These are phyloP conservation scores for Epirrita christyi DNA, from an alignment of 2,888 invertebrate species.

Conservation along the genomic window DNA sequence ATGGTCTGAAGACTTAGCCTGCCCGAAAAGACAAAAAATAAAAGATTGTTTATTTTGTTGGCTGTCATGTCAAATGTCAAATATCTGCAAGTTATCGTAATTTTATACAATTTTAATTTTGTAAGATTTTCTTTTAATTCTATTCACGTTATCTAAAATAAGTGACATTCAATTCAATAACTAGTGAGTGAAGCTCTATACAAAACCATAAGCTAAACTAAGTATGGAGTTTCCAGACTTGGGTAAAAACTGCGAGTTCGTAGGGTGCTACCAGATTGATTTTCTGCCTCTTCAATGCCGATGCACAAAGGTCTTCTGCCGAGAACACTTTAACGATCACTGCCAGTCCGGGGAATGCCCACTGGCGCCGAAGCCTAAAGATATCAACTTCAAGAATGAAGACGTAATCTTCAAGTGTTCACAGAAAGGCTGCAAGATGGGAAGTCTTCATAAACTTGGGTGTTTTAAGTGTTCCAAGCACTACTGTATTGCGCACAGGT, in stretches of 20 bases:
- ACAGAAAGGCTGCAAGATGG: conserved; percentile 83
- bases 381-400: conserved; percentile 66
- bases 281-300: conserved; percentile 89
- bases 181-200: no score
- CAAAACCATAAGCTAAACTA: background rate
- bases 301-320: conserved; percentile 87
- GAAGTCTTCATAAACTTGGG: conserved; percentile 86
- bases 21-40: no score
- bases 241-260: conserved; percentile 87
- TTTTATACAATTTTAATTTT: no score
- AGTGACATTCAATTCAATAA: no score
- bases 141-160: no score
- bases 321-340: conserved; percentile 86
- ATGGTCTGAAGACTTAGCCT: no score
- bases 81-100: no score
- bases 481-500: conserved; percentile 89
- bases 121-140: no score
- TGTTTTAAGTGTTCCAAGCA: conserved; percentile 88
- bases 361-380: conserved; percentile 68
- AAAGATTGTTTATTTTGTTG: no score
- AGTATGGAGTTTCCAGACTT: conserved; percentile 92
- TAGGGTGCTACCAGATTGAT: conserved; percentile 87
- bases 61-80: no score
- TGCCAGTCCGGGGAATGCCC: conserved; percentile 81
- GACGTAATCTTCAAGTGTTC: conserved; percentile 83